A percentile compares a stretch with the other conserved stretches of the same genome.
phyloP scores from a whole-genome alignment of 2,888 invertebrate genomes.

The Megaustenia siamemsis region DNA sequence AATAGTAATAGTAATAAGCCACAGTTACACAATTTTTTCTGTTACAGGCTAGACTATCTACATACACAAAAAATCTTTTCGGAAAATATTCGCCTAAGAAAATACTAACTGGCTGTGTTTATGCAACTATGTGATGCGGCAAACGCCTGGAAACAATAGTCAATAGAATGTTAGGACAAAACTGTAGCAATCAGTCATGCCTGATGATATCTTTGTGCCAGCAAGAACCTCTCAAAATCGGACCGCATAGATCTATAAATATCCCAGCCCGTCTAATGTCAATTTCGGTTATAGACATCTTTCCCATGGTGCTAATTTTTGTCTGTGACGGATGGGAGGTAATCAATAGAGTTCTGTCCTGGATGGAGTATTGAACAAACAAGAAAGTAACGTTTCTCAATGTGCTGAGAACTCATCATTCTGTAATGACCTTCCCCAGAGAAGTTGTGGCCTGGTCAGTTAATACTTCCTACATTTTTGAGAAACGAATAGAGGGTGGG shows the following conservation, averaged over 20 bases:
- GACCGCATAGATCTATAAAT: neutral
- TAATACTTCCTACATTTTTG: neutral
- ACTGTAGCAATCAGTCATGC: neutral
- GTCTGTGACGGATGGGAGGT: neutral
- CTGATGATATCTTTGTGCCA: neutral
- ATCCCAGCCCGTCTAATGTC: neutral
- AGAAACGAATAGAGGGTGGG: too few species aligned
- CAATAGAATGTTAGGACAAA: too few species aligned
- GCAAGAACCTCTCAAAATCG: neutral
- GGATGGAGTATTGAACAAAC: constrained; percentile 4
- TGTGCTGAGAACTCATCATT: neutral
- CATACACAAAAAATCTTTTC: too few species aligned
- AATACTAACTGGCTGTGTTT: too few species aligned
- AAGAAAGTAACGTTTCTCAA: neutral
- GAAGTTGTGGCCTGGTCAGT: neutral
- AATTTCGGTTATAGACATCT: neutral
- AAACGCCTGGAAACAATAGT: too few species aligned
- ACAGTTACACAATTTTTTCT: too few species aligned
- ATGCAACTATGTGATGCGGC: too few species aligned
- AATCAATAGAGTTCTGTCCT: neutral
- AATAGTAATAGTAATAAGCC: too few species aligned
- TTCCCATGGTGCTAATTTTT: neutral
- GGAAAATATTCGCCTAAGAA: too few species aligned
- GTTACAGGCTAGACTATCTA: too few species aligned
- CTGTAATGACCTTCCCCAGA: neutral